Evolutionary conservation across 2,888 invertebrate genomes (phyloP).

Genomic region (Drosophila paramelanica): DNA sequence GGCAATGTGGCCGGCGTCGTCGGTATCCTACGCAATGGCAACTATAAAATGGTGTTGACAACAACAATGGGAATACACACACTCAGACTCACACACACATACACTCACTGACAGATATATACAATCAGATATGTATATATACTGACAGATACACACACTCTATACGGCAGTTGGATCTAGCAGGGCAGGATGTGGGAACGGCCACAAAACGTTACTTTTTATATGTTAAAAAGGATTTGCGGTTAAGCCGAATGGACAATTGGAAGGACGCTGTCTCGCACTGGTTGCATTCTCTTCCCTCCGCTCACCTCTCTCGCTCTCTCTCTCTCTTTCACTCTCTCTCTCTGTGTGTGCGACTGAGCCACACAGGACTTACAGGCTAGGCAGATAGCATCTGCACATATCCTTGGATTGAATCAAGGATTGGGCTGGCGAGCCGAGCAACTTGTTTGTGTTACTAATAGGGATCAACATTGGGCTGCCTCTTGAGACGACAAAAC

Average conservation of each 20-base stretch:
- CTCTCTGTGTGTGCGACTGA: constrained; percentile 2
- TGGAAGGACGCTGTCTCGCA: constrained; percentile 47
- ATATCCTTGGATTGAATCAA: constrained; percentile 65
- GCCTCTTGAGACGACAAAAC: constrained; percentile 67
- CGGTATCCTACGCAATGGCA: constrained; percentile 65
- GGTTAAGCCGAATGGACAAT: constrained; percentile 77
- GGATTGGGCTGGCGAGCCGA: constrained; percentile 46
- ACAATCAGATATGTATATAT: neutral
- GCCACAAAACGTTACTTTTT: constrained; percentile 77
- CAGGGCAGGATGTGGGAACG: neutral
- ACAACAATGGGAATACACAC: constrained; percentile 75
- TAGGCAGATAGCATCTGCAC: constrained; percentile 72
- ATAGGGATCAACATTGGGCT: constrained; percentile 77
- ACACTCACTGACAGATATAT: neutral
- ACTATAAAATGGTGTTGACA: constrained; percentile 78
- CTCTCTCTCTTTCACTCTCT: neutral
- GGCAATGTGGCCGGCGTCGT: constrained; percentile 38
- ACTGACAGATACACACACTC: neutral
- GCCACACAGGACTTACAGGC: constrained; percentile 48
- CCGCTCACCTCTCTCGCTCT: neutral
- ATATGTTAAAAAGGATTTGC: constrained; percentile 80
- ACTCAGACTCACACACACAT: constrained; percentile 21
- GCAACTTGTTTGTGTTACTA: constrained; percentile 76
- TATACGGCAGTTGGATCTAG: neutral
- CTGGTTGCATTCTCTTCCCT: constrained; percentile 31